phyloP scores from a whole-genome alignment of 2,113 vertebrate genomes.

The Muntiacus reevesi region DNA sequence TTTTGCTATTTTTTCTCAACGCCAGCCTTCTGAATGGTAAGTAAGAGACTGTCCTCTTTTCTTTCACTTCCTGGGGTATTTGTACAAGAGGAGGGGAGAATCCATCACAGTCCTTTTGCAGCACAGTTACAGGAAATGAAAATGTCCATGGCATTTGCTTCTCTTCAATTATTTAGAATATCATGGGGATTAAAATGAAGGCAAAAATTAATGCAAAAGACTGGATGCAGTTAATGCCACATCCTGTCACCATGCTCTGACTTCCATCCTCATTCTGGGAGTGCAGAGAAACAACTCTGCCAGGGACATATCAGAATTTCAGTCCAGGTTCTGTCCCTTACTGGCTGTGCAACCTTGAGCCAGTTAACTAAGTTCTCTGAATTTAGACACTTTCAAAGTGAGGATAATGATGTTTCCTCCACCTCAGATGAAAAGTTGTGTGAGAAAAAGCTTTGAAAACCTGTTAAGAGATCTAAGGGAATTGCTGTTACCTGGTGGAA shows the following conservation, averaged over 20 bases:
- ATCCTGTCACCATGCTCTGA: background rate
- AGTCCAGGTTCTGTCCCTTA: background rate
- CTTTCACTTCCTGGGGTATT: background rate
- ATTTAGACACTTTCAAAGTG: background rate
- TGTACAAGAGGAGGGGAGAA: background rate
- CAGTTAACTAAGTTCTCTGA: background rate
- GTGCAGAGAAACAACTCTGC: background rate
- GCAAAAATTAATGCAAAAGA: background rate
- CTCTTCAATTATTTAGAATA: background rate
- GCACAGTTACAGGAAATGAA: background rate
- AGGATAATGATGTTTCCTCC: background rate
- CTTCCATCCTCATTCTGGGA: background rate
- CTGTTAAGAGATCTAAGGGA: background rate
- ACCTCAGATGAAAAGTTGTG: background rate
- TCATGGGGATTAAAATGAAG: background rate
- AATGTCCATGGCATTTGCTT: background rate
- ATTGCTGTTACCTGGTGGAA: background rate
- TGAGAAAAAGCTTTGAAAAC: background rate
- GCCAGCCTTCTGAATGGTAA: conserved; percentile 72
- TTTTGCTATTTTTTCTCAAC: conserved; percentile 73
- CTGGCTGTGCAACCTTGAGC: background rate
- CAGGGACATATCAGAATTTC: background rate
- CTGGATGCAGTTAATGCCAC: background rate
- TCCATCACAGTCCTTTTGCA: background rate
- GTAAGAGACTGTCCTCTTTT: conserved; percentile 19